phyloP scores from a whole-genome alignment of 2,888 invertebrate species.

The Polydrusus pterygomalis region DNA sequence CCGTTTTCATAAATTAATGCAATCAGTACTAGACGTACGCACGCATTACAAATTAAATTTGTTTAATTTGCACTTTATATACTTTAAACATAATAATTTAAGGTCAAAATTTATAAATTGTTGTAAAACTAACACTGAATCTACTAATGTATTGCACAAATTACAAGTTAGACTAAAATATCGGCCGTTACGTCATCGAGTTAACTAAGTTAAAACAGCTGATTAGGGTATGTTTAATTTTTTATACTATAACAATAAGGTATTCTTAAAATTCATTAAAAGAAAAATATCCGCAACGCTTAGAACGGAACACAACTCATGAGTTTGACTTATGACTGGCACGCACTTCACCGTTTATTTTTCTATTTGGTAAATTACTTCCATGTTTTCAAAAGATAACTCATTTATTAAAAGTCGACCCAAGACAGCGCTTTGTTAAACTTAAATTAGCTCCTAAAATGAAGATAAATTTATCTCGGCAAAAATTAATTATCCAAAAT shows the following conservation, averaged over 20 bases:
- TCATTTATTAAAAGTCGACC: constrained; percentile 12
- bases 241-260: no score
- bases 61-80: constrained; percentile 8
- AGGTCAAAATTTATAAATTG: no score
- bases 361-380: constrained; percentile 2
- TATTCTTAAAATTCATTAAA: no score
- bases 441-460: constrained; percentile 21
- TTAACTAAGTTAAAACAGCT: no score
- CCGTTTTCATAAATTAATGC: neutral
- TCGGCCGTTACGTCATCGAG: no score
- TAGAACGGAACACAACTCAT: no score
- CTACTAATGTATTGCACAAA: no score
- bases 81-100: neutral
- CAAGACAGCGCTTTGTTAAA: constrained; percentile 22
- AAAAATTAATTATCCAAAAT: constrained; percentile 25
- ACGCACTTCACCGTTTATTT: neutral
- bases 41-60: neutral
- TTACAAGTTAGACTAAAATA: no score
- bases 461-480: constrained; percentile 19
- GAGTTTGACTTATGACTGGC: neutral
- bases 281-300: neutral
- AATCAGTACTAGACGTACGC: neutral
- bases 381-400: constrained; percentile 13
- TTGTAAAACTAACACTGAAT: neutral
- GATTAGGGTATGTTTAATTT: no score